These are phyloP conservation scores for Oppia nitens DNA, from an alignment of 1,140 invertebrate species.

Conservation along the genomic window DNA sequence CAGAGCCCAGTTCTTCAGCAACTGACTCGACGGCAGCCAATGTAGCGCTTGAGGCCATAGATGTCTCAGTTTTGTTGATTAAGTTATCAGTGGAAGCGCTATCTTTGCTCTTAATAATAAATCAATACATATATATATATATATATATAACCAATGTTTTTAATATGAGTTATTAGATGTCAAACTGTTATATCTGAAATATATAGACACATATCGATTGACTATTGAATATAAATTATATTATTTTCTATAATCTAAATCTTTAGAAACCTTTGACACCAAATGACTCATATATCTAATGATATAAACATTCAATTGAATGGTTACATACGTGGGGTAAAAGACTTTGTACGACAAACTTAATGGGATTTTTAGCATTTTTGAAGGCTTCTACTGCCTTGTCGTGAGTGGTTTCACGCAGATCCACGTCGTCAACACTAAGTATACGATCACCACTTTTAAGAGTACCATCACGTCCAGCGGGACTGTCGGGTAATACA, in stretches of 20 bases:
- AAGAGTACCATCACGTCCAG: constrained; percentile 64
- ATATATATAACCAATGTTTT: no score
- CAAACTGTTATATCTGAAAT: no score
- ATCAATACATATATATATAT: no score
- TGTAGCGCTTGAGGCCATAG: background rate
- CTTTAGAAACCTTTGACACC: no score
- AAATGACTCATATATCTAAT: background rate
- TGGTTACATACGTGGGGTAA: constrained; percentile 46
- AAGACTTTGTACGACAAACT: constrained; percentile 79
- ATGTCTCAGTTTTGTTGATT: background rate
- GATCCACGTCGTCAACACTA: constrained; percentile 52
- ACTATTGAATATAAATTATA: no score
- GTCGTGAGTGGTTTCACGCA: constrained; percentile 46
- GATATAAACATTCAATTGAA: background rate
- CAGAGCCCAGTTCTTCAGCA: constrained; percentile 2
- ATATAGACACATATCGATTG: no score
- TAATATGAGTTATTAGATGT: no score
- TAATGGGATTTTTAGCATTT: constrained; percentile 70
- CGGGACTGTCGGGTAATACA: constrained; percentile 84
- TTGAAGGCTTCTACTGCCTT: constrained; percentile 77
- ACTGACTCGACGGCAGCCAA: constrained; percentile 11
- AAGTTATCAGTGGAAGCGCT: background rate
- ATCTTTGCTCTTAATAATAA: background rate
- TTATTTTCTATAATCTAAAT: no score
- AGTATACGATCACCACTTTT: constrained; percentile 88